Evolutionary conservation across 2,113 vertebrate genomes (phyloP).

Genomic region (Podarcis muralis): DNA sequence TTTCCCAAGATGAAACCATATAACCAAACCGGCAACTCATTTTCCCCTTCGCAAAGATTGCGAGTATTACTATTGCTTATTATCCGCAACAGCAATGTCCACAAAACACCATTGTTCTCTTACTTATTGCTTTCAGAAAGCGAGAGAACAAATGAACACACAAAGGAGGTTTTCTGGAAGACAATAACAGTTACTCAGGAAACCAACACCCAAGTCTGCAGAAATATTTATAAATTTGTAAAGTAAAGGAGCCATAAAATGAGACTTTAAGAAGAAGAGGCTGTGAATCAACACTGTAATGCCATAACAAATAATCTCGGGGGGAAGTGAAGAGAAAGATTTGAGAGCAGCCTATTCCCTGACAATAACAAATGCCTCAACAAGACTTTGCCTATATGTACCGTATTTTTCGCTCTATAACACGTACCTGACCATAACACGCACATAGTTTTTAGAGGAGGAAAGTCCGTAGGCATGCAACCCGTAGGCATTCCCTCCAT

Average conservation of each 20-base stretch:
- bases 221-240: neutral
- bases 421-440: no score
- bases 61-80: slow-evolving; percentile 29
- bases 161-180: neutral
- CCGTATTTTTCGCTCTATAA: no score
- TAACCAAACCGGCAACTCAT: slow-evolving; percentile 21
- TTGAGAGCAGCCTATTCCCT: neutral
- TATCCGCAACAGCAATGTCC: slow-evolving; percentile 1
- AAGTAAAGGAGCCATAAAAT: neutral
- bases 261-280: neutral
- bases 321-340: neutral
- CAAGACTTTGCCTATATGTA: neutral
- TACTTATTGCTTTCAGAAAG: slow-evolving; percentile 39
- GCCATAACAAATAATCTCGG: neutral
- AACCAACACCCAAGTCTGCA: neutral
- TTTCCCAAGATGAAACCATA: slow-evolving; percentile 33
- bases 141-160: slow-evolving; percentile 35
- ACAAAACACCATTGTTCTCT: neutral
- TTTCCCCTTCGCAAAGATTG: slow-evolving; percentile 23
- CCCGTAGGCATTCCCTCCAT: no score
- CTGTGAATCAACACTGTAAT: neutral
- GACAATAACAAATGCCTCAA: neutral
- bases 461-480: no score
- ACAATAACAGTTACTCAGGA: slow-evolving; percentile 15
- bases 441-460: no score